Base-by-base conservation (phyloP, 2,113 vertebrate species). In the Oncorhynchus tshawytscha region DNA sequence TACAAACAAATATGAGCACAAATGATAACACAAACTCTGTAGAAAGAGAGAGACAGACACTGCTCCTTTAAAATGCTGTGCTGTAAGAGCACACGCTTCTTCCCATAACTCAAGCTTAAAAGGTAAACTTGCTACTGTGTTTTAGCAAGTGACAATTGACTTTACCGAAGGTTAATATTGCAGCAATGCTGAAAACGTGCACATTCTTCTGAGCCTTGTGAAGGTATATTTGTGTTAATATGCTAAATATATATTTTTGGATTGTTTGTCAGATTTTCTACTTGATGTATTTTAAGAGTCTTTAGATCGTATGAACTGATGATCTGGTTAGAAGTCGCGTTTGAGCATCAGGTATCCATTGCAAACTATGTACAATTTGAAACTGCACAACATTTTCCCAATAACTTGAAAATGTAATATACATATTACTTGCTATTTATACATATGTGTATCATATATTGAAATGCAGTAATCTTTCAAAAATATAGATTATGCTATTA, bases 211-310 rank as follows among this genome's bases (percentile, higher is more conserved):
- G 54, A 79, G 75, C 34, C 54, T 48, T 45, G 62, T 45, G 22
- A 45, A 69, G 75, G 59, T 77, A 18, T 70, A 27, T 60, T 75
- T 66, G 75, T 86, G 75, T 84, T 82, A 86, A 86, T 86, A 88
- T 90, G 89, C 82, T 88, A 82, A 83, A 77, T 74, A 76, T 76
- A 25, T 3, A 73, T 51, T 68, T 80, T 82, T 75, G 66, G 77
- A 83, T 77, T 81, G 39, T 11, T 45, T 45, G 51, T 83, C 59
- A 75, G 22, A 34, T 92, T 92, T 92, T 92, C 81, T 91, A 91
- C 87, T 86, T 87, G 71, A 48, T 67, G 65, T 70, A n/a, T 70
- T 70, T 70, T 49, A 51, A 48, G 39, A 70, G 18, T 34, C 22
- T 29, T 22, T n/a, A 68, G 29, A 67, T 20, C 18, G 16, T 68